These are phyloP conservation scores for Sminthopsis crassicaudata DNA, from an alignment of 2,113 vertebrate genomes.

Conservation along the genomic window DNA sequence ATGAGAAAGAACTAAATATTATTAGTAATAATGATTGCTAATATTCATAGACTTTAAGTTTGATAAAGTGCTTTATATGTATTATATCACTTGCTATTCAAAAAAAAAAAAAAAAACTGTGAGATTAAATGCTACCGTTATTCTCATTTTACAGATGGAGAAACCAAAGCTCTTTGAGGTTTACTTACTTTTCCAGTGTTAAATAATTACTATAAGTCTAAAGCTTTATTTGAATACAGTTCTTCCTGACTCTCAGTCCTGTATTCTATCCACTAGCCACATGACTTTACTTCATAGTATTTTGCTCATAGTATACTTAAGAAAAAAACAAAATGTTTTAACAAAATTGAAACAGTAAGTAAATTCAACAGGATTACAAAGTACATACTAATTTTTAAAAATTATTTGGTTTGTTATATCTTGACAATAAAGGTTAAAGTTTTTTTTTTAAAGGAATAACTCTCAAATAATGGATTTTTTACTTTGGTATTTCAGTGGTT, in stretches of 20 bases:
- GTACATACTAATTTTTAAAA: neutral
- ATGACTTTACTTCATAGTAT: neutral
- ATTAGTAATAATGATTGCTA: neutral
- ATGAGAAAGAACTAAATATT: neutral
- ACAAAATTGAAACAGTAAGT: neutral
- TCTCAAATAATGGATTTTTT: neutral
- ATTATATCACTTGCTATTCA: neutral
- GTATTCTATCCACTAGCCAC: neutral
- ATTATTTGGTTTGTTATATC: neutral
- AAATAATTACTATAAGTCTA: neutral
- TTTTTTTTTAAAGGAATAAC: neutral
- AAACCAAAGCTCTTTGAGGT: neutral
- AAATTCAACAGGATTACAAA: neutral
- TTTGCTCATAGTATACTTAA: neutral
- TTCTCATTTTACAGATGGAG: neutral
- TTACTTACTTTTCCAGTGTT: neutral
- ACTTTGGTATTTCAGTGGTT: neutral
- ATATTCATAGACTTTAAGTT: neutral
- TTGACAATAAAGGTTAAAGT: neutral
- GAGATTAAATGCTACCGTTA: neutral
- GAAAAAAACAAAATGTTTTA: neutral
- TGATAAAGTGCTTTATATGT: neutral
- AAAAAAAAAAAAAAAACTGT: neutral
- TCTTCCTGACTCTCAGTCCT: neutral
- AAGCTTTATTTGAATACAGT: neutral